phyloP scores from a whole-genome alignment of 2,888 invertebrate species.

The Nowickia ferox region DNA sequence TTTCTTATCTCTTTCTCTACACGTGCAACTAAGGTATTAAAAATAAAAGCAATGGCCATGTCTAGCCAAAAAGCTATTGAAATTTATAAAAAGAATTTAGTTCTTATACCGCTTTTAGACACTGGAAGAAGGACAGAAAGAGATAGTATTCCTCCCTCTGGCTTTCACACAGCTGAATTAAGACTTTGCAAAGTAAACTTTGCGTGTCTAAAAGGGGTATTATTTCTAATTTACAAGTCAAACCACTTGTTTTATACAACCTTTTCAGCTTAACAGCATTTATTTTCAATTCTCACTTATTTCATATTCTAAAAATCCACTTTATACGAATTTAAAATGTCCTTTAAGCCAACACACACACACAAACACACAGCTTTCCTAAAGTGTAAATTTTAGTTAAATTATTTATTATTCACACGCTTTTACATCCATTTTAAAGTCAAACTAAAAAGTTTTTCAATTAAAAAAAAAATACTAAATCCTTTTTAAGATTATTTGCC shows the following conservation, averaged over 20 bases:
- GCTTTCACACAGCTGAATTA: too few species aligned
- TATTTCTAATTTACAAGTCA: neutral
- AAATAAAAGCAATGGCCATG: neutral
- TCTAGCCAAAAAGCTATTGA: too few species aligned
- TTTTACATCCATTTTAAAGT: slow-evolving; percentile 42
- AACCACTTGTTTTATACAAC: neutral
- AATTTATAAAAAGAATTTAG: too few species aligned
- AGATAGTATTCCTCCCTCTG: too few species aligned
- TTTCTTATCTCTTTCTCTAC: neutral
- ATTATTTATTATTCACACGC: slow-evolving; percentile 56
- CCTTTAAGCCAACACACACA: neutral
- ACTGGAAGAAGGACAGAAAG: too few species aligned
- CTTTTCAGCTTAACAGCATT: neutral
- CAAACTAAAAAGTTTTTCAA: slow-evolving; percentile 64
- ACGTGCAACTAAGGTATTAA: neutral
- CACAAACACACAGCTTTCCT: neutral
- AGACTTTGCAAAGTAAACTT: too few species aligned
- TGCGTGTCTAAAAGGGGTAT: too few species aligned
- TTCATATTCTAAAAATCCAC: neutral
- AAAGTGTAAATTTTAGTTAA: slow-evolving; percentile 38
- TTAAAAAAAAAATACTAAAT: slow-evolving; percentile 51
- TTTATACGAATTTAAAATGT: slow-evolving; percentile 29
- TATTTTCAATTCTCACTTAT: neutral
- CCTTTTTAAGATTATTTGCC: slow-evolving; percentile 6
- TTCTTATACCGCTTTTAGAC: too few species aligned